Conservation (phyloP, 2,888 invertebrate species). For the Erebia palarica region DNA sequence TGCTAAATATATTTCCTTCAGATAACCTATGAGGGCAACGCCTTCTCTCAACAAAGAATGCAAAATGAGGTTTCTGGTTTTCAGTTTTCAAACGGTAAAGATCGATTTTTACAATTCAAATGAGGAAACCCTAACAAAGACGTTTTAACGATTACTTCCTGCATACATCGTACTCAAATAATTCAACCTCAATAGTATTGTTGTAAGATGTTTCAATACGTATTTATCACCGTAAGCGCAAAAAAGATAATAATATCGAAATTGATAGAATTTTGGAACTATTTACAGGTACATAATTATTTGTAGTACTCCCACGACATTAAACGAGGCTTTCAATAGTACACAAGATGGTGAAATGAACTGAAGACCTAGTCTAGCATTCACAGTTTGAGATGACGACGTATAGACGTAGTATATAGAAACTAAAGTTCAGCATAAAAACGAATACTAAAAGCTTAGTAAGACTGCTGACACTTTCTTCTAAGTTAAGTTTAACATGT, state of each 20-base stretch:
- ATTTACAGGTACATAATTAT: no score
- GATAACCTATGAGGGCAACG: slow-evolving; percentile 65
- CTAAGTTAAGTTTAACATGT: slow-evolving; percentile 29
- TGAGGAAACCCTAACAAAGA: slow-evolving; percentile 39
- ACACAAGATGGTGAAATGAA: no score
- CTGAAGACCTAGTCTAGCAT: no score
- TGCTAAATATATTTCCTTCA: slow-evolving; percentile 64
- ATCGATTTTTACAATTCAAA: slow-evolving; percentile 58
- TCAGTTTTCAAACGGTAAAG: slow-evolving; percentile 52
- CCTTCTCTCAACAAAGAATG: slow-evolving; percentile 59
- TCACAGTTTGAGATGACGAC: no score
- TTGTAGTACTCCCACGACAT: no score
- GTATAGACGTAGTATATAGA: no score
- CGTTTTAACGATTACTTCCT: slow-evolving; percentile 9
- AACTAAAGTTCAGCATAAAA: no score
- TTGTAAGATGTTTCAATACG: neutral
- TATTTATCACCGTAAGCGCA: neutral
- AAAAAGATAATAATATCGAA: no score
- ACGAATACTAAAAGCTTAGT: neutral
- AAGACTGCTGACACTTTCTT: slow-evolving; percentile 12
- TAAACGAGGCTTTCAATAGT: no score
- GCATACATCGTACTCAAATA: neutral
- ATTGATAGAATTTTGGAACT: no score
- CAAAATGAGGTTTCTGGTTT: slow-evolving; percentile 63
- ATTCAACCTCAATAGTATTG: neutral